Evolutionary conservation across 2,113 vertebrate genomes (phyloP), one percentile per base, ranked within the genome.

Genomic region (Coregonus clupeaformis): DNA sequence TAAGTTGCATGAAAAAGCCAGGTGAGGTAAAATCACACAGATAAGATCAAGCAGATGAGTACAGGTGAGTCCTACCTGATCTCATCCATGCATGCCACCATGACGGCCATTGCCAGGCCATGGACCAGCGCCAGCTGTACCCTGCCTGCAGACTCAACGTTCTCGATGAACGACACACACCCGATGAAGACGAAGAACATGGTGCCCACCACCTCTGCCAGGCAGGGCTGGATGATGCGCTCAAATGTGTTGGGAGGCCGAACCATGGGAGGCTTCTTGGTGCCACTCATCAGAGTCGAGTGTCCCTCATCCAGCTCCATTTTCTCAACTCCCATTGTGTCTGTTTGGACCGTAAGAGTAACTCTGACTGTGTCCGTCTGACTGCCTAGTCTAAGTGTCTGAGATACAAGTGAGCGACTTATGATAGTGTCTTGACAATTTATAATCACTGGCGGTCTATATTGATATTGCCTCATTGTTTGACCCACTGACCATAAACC

Each of bases 161-260:
- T 91, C 81, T 93, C 92, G 2, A 94, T 93, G 30, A 94, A 92
- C 0, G 93, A 94, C 68, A 93, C 90, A 1, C 91, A 93, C 27
- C 93, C 91, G 0, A 93, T 82, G 79, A 94, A 94, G n/a, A 93
- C 91, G 12, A 94, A 94, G 84, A 93, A 92, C 78, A 82, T 89
- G 12, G 91, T 93, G 6, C 92, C 93, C 18, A 94, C 64, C 0
- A 91, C 22, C 82, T 94, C 93, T 0, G 87, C 93, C 52, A 91
- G 62, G 77, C 91, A 93, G 4, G 92, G 92, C 85, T 94, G 93
- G 64, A 88, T 71, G 24, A 90, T 4, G 3, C n/a, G 87, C 74
- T 93, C 93, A 0, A 77, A 92, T 12, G 24, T 89, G 84, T 72
- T 87, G 14, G 24, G 76, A 16, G 66, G 68, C 67, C 22, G 79